Evolutionary conservation across 2,797 vertebrate species (phyloP), one percentile per base, ranked within the genome.

Genomic region (Phrynocephalus guinanensis): DNA sequence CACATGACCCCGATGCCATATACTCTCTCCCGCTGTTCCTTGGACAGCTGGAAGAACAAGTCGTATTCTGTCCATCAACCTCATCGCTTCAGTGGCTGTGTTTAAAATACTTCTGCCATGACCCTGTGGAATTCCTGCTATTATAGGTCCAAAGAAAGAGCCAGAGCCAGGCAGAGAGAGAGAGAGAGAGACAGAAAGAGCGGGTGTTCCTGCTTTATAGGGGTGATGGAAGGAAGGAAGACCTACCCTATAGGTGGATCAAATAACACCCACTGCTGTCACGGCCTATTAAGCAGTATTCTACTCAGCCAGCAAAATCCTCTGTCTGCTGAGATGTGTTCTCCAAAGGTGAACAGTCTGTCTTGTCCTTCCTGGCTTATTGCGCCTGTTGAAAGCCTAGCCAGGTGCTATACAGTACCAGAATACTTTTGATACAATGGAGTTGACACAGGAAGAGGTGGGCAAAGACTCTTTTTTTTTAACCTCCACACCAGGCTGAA

Each of bases 81-180:
- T 92, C 87, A 90, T 85, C 85, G 95, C 91, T 95, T 93, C 28
- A 70, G 93, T 87, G 86, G 88, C 90, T 84, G 88, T 93, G 93
- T 96, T 96, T 92, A 91, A 95, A 97, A 97, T 95, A 96, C 96
- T 95, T 95, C 95, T 94, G 94, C 91, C 92, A 6, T 63, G 89
- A 95, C 95, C 95, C 94, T 20, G 0, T 85, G 91, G 90, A 91
- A 48, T 96, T 95, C 94, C 94, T 30, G 87, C 83, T 95, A 89
- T 91, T 94, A 90, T 85, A 28, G 76, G 92, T 92, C 91, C 83
- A 82, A 82, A 48, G 86, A 95, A 95, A 97, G 93, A 90, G 94
- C 95, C 50, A 1, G 18, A 70, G 38, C 3, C 6, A 70, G 16
- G 48, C 16, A 30, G n/a, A 70, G 82, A 56, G 73, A 1, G 10